A percentile compares a stretch with the other conserved stretches of the same genome.
These are phyloP conservation scores for Suillia variegata DNA, from an alignment of 2,888 invertebrate species.

Conservation along the genomic window DNA sequence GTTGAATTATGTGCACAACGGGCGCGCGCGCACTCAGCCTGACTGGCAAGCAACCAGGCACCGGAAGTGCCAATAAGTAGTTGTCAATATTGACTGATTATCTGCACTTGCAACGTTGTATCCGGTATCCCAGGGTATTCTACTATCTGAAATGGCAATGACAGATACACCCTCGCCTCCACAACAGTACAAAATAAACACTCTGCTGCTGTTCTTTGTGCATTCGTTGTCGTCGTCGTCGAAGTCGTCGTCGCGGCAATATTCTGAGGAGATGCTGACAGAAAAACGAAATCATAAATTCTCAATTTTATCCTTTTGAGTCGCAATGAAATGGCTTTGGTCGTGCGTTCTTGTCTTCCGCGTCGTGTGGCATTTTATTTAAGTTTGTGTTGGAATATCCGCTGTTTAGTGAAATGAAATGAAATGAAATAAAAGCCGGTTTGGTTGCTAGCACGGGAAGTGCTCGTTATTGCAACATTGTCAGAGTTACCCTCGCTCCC, in stretches of 20 bases:
- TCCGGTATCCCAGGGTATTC: not conserved
- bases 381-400: not conserved
- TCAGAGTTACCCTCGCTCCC: no score
- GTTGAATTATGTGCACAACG: conserved; percentile 19
- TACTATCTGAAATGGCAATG: not conserved
- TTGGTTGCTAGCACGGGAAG: conserved; percentile 43
- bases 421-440: conserved; percentile 39
- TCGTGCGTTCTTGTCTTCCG: no score
- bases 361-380: not conserved
- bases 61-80: conserved; percentile 58
- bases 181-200: no score
- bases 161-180: no score
- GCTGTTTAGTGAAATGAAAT: not conserved
- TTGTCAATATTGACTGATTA: conserved; percentile 60
- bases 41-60: conserved; percentile 8
- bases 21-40: not conserved
- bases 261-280: conserved; percentile 21
- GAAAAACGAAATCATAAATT: conserved; percentile 23
- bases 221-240: no score
- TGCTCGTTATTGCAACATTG: conserved; percentile 47
- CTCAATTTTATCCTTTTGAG: conserved; percentile 16
- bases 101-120: conserved; percentile 36
- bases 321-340: no score
- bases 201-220: no score
- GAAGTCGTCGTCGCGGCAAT: no score